phyloP scores from a whole-genome alignment of 2,797 vertebrate species.

The Brachymystax lenok region DNA sequence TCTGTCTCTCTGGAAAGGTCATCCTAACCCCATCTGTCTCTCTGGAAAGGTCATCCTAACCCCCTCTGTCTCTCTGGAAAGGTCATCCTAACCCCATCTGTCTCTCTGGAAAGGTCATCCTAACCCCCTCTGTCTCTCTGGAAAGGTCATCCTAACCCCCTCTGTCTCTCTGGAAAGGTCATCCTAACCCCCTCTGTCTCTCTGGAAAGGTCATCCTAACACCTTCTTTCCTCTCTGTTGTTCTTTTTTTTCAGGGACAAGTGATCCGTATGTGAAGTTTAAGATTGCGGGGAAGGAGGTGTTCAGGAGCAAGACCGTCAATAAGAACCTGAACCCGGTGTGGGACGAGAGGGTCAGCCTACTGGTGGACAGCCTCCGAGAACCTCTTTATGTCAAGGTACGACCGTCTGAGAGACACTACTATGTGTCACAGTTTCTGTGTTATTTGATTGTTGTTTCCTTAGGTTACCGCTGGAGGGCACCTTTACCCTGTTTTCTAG shows the following conservation, averaged over 20 bases:
- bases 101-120: neutral
- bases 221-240: neutral
- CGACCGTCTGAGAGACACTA: neutral
- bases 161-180: neutral
- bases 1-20: neutral
- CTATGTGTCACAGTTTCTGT: neutral
- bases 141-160: neutral
- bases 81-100: neutral
- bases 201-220: neutral
- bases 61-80: neutral
- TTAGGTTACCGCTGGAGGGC: too few relatives aligned
- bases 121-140: neutral
- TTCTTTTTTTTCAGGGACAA: slow-evolving; percentile 78
- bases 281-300: slow-evolving; percentile 93
- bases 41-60: neutral
- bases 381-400: slow-evolving; percentile 93
- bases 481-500: too few relatives aligned
- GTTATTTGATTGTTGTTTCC: too few relatives aligned
- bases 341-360: slow-evolving; percentile 90
- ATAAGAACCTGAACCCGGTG: slow-evolving; percentile 94
- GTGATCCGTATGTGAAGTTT: slow-evolving; percentile 97
- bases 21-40: neutral
- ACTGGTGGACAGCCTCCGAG: slow-evolving; percentile 82
- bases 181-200: neutral
- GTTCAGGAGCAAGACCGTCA: slow-evolving; percentile 94